Base-by-base conservation (phyloP, 2,113 vertebrate species). In the Bos javanicus region DNA sequence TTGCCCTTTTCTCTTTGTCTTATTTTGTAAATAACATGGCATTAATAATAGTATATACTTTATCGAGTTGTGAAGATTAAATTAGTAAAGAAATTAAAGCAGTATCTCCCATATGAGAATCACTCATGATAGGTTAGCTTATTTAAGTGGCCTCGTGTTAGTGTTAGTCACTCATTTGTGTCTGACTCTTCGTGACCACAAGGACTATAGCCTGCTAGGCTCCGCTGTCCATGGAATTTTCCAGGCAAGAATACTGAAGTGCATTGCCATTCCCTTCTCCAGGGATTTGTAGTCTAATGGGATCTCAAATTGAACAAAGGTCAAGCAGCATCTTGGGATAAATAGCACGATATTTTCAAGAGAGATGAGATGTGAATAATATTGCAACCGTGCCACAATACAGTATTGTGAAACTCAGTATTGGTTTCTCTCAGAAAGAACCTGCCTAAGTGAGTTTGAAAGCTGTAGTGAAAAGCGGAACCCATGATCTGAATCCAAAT, bases 151-250 rank as follows among this genome's bases (percentile, higher is more conserved):
- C 19, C n/a, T 39, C 12, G 19, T 39, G n/a, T 23, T 39, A 3
- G n/a, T 13, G 67, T 23, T 71, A 3, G 19, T 39, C 10, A 71
- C 2, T 71, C 67, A 3, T 39, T 71, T 71, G 19, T 71, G 67
- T 12, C n/a, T 71, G 64, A 71, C 17, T 71, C n/a, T 36, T 39
- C 23, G 67, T 71, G 67, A 36, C n/a, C 67, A 36, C n/a, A 71
- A 71, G 19, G n/a, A 71, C 67, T 71, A 2, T 12, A 6, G n/a
- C 67, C 19, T 0, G 0, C 67, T 1, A 71, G 67, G 2, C 0
- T 71, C 67, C 19, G 21, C 67, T 39, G 67, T 71, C 67, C 67
- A 39, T 71, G 67, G 10, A 39, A 71, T 71, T 39, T 19, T 71
- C n/a, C 67, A 71, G 67, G 67, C 67, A 74, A 23, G 67, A 39